Percentiles rank a stretch among this genome's conserved stretches.
phyloP scores from a whole-genome alignment of 2,113 vertebrate species.

The Epinephelus cyanopodus region DNA sequence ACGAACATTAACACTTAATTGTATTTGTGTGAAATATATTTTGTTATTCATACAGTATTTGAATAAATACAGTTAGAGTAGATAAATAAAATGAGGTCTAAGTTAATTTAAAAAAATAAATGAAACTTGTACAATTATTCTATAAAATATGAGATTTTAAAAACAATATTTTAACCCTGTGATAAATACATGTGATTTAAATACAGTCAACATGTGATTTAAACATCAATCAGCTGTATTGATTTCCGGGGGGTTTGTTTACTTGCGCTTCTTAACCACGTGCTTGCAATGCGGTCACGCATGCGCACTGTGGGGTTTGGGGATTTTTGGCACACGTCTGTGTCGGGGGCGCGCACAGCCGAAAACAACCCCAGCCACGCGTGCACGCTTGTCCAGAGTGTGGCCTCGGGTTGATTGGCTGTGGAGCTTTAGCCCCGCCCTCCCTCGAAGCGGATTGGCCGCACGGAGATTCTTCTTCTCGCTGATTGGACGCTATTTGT shows the following conservation, averaged over 20 bases:
- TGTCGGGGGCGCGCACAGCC: slow-evolving; percentile 70
- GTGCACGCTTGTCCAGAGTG: slow-evolving; percentile 47
- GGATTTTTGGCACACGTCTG: slow-evolving; percentile 62
- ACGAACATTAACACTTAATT: neutral
- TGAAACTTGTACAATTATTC: neutral
- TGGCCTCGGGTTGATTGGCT: slow-evolving; percentile 67
- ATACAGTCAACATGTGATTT: neutral
- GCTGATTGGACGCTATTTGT: slow-evolving; percentile 79
- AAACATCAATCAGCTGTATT: neutral
- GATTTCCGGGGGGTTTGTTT: slow-evolving; percentile 67
- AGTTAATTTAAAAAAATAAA: neutral
- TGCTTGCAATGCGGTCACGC: slow-evolving; percentile 67
- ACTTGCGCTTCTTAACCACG: slow-evolving; percentile 77
- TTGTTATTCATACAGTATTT: too few relatives aligned
- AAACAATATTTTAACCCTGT: neutral
- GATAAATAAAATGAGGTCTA: neutral
- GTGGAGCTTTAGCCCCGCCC: slow-evolving; percentile 13
- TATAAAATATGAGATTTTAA: neutral
- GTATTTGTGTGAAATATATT: too few relatives aligned
- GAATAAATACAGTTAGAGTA: neutral
- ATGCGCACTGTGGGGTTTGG: slow-evolving; percentile 46
- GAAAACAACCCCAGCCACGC: slow-evolving; percentile 70
- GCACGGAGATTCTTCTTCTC: neutral
- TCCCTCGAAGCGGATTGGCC: slow-evolving; percentile 46
- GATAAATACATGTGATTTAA: neutral